phyloP scores from a whole-genome alignment of 1,140 invertebrate species.

The Pseudomyrmex dendroicus region DNA sequence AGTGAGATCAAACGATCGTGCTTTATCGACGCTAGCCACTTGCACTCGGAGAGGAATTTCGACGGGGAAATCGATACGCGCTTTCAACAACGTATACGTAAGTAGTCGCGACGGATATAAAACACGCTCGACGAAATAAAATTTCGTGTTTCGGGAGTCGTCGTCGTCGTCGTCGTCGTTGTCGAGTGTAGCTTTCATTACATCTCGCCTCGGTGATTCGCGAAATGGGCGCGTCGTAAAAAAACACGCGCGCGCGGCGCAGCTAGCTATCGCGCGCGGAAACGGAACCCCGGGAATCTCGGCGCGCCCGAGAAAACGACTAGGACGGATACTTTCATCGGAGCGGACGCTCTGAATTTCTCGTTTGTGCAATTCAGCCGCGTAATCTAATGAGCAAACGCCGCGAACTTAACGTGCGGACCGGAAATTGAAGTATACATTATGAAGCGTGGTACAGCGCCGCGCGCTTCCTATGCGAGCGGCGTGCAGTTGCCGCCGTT shows the following conservation, averaged over 20 bases:
- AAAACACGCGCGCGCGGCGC: not conserved
- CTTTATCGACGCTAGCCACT: not conserved
- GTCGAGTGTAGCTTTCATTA: conserved; percentile 33
- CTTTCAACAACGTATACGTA: not conserved
- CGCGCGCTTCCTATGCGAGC: conserved; percentile 48
- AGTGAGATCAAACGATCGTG: no score
- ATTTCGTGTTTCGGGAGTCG: conserved; percentile 35
- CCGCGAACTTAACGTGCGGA: conserved; percentile 51
- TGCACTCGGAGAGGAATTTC: not conserved
- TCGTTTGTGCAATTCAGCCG: conserved; percentile 68
- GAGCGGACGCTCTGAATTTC: conserved; percentile 51
- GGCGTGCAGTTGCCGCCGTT: conserved; percentile 18
- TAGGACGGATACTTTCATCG: conserved; percentile 50
- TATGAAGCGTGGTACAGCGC: conserved; percentile 62
- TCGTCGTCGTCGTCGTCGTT: conserved; percentile 6
- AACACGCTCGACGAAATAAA: conserved; percentile 17
- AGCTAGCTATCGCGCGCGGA: conserved; percentile 8
- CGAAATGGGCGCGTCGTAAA: not conserved
- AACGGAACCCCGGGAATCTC: conserved; percentile 53
- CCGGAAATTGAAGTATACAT: conserved; percentile 81
- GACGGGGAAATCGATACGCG: not conserved
- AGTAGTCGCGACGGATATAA: conserved; percentile 19
- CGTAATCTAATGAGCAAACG: conserved; percentile 73
- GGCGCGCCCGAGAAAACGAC: not conserved
- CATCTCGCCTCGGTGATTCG: conserved; percentile 38